Base-by-base conservation (phyloP, 1,140 invertebrate genomes). In the Drosophila watanabei region DNA sequence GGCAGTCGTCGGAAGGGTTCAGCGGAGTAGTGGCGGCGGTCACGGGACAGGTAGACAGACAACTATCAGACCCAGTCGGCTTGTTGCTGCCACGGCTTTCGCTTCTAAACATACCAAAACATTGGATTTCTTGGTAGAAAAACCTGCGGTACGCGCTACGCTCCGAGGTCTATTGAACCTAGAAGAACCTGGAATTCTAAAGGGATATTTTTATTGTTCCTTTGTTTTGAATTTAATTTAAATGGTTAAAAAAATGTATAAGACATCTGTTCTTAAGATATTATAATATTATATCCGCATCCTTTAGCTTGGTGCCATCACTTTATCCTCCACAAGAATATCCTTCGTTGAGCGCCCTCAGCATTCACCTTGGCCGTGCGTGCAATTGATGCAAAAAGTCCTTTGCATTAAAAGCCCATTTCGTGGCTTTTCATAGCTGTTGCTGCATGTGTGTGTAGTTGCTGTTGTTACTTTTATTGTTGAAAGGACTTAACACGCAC, bases 331-430 rank as follows among this genome's bases (percentile, higher is more conserved):
- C 11, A 46, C 11, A 49, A 24, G 30, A 56, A 45, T 51, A 65
- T 69, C 20, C 56, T 41, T 18, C 18, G 46, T 49, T 63, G 46
- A 90, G 86, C 48, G 85, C 45, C 33, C 66, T 65, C 75, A 49
- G 30, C 45, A 49, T 89, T 89, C 85, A 85, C 85, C 85, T 89
- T 89, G 85, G 85, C 85, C 85, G 73, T 85, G 72, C 51, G 51
- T 79, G 81, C 81, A 81, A 76, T 79, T 56, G 48, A 35, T 59
- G 75, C 62, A 41, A 83, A 76, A 89, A 86, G 79, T 89, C 75
- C 66, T 79, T 89, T 89, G 79, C 85, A 88, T 88, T 85, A 85
- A 85, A 88, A 89, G 65, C 73, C 88, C 82, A 88, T 88, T 88
- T 81, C 70, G 85, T 79, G 85, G 85, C 78, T 83, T 79, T 70